Evolutionary conservation across 2,113 vertebrate species (phyloP).

Genomic region (Geococcyx californianus): DNA sequence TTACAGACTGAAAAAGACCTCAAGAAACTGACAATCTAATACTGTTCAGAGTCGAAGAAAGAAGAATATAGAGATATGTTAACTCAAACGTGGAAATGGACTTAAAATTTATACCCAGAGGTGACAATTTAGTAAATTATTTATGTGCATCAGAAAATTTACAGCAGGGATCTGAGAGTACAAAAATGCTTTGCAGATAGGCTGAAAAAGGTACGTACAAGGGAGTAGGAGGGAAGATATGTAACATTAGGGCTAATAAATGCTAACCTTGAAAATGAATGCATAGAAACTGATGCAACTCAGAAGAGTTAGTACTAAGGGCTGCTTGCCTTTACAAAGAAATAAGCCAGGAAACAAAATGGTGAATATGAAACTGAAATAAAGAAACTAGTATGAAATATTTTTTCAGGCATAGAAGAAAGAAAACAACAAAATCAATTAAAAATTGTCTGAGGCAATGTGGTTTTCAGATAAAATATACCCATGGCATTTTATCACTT

Average conservation of each 20-base stretch:
- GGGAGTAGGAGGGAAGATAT: neutral
- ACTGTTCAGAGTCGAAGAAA: neutral
- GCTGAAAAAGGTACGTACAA: neutral
- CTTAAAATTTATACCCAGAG: neutral
- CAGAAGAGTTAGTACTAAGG: neutral
- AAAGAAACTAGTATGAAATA: neutral
- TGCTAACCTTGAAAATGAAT: neutral
- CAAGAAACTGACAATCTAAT: neutral
- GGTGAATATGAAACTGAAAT: neutral
- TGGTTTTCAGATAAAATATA: neutral
- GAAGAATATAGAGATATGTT: neutral
- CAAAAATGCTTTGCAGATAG: neutral
- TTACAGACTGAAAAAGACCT: neutral
- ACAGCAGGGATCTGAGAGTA: neutral
- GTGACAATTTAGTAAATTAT: conserved; percentile 4
- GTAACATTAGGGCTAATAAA: neutral
- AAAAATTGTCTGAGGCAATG: neutral
- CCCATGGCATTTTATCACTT: neutral
- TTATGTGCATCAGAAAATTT: neutral
- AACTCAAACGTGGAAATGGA: neutral
- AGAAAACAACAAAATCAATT: neutral
- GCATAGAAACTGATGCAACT: neutral
- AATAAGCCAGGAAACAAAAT: neutral
- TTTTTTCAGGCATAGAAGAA: neutral
- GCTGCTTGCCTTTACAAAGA: neutral